Evolutionary conservation across 2,797 vertebrate species (phyloP), one percentile per base, ranked within the genome.

Genomic region (Falco biarmicus): DNA sequence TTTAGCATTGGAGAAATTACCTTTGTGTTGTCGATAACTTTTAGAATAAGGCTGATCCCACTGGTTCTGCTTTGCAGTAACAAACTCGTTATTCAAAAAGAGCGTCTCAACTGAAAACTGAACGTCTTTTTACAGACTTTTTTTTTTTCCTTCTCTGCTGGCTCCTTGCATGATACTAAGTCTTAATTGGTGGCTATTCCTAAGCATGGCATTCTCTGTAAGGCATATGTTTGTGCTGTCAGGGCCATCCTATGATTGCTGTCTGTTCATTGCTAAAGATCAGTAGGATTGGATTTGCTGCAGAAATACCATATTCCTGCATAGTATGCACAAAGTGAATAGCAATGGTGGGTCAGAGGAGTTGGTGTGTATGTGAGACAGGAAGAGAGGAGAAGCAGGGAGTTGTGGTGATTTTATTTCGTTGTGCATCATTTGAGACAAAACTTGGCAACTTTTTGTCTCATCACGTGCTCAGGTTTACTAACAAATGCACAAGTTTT

Each of bases 401-500:
- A 70, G 4, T 43, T 77, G 4, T 18, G 20, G 8, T 25, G 6
- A 25, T 69, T 59, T 73, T 34, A 12, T 64, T 87, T 48, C 1
- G 0, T 24, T 85, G 64, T 25, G 28, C 17, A 7, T 54, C 0
- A 19, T 81, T 73, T 82, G 50, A 82, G 25, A 28, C 12, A 32
- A 54, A 73, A 45, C 18, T 54, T 56, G 19, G 11, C 31, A 22
- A 25, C 37, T 60, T 41, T 19, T 25, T 59, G 11, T 86, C 32
- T 87, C 13, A 16, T 12, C 5, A 1, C 5, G 0, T 31, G 51
- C 37, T 61, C 18, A 18, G 5, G 48, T 17, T 56, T n/a, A 63
- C 31, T 41, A 65, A 5, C 21, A 86, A 48, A 81, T 0, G 3
- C 3, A 3, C 0, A 0, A 22, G 25, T 5, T 73, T 77, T 59